phyloP scores from a whole-genome alignment of 1,140 invertebrate genomes.

The Psilanteris sp. region DNA sequence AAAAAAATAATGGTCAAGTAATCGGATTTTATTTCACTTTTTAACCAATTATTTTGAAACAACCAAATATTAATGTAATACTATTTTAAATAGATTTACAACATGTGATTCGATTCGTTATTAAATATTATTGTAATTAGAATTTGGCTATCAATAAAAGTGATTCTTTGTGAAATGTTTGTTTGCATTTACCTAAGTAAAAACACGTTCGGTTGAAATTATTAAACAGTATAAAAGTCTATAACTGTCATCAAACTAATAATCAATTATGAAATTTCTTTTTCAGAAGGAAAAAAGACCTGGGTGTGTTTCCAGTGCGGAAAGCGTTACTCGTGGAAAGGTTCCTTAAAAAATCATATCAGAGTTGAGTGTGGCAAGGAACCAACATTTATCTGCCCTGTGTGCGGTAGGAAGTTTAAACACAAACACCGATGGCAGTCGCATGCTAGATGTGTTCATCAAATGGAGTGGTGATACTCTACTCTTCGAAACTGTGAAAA shows the following conservation, averaged over 20 bases:
- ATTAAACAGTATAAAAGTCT: not conserved
- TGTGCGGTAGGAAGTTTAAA: slow-evolving; percentile 80
- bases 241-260: slow-evolving; percentile 18
- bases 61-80: too few species aligned
- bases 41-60: too few species aligned
- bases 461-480: slow-evolving; percentile 47
- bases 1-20: too few species aligned
- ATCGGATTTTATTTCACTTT: too few species aligned
- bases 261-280: slow-evolving; percentile 30
- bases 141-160: slow-evolving; percentile 5
- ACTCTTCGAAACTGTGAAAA: not conserved
- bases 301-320: slow-evolving; percentile 76
- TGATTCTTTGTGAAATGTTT: not conserved
- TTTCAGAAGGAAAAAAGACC: slow-evolving; percentile 57
- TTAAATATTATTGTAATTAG: too few species aligned
- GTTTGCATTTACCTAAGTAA: slow-evolving; percentile 2
- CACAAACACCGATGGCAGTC: slow-evolving; percentile 79
- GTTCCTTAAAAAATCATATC: slow-evolving; percentile 79
- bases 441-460: slow-evolving; percentile 75
- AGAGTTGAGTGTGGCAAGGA: slow-evolving; percentile 82
- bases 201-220: too few species aligned
- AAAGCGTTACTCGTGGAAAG: slow-evolving; percentile 78
- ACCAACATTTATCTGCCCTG: slow-evolving; percentile 80
- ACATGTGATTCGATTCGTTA: too few species aligned
- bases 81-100: too few species aligned